These are phyloP conservation scores for Tetramorium simillimum DNA, from an alignment of 1,140 invertebrate genomes.

Conservation along the genomic window DNA sequence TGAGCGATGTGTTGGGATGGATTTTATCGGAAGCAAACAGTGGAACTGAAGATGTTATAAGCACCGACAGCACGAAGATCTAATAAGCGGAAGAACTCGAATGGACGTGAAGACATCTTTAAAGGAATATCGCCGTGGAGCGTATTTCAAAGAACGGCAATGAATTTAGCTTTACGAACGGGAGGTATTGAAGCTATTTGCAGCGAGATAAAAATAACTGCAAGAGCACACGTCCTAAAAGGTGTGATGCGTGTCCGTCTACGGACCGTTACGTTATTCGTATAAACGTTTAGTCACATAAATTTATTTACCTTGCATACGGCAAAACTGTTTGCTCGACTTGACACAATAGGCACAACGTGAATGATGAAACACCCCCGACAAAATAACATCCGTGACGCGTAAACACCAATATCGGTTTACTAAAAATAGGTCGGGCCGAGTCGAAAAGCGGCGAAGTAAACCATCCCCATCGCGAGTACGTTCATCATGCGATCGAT, in stretches of 20 bases:
- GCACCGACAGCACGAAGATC: constrained; percentile 39
- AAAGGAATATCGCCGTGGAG: constrained; percentile 47
- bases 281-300: constrained; percentile 24
- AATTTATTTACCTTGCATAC: constrained; percentile 36
- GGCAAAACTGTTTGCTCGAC: constrained; percentile 26
- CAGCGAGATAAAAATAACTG: constrained; percentile 24
- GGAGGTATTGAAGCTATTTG: constrained; percentile 29
- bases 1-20: constrained; percentile 4
- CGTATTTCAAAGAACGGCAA: constrained; percentile 48
- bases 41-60: constrained; percentile 41
- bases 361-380: constrained; percentile 36
- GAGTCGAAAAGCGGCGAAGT: constrained; percentile 34
- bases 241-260: constrained; percentile 1
- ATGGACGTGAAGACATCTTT: constrained; percentile 53
- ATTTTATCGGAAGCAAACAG: constrained; percentile 41
- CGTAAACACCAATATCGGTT: constrained; percentile 56
- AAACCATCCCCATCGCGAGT: constrained; percentile 18
- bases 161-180: constrained; percentile 36
- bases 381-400: constrained; percentile 43
- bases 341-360: constrained; percentile 40
- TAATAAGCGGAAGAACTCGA: constrained; percentile 51
- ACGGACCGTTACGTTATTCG: not conserved
- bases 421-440: constrained; percentile 41
- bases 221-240: constrained; percentile 19
- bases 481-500: constrained; percentile 53